Conservation (phyloP, 1,140 invertebrate genomes). For the Maniola jurtina region DNA sequence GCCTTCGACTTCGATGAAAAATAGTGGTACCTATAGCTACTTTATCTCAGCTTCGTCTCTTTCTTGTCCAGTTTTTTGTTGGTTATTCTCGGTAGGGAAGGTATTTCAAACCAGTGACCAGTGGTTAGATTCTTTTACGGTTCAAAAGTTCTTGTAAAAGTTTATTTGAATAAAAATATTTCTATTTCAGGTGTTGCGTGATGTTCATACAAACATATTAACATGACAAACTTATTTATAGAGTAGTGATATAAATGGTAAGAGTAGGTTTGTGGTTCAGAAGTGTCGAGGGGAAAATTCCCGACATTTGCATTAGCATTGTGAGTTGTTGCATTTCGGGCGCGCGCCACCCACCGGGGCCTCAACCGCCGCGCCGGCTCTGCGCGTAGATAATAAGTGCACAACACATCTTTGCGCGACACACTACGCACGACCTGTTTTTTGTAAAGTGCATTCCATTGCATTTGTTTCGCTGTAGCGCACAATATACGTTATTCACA, state of each 20-base stretch:
- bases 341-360: conserved; percentile 62
- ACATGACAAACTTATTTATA: background rate
- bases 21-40: too few relatives aligned
- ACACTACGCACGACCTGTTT: conserved; percentile 45
- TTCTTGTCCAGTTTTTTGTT: too few relatives aligned
- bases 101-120: too few relatives aligned
- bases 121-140: too few relatives aligned
- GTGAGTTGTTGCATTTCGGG: conserved; percentile 49
- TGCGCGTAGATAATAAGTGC: conserved; percentile 69
- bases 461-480: background rate
- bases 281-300: conserved; percentile 4
- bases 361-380: conserved; percentile 47
- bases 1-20: too few relatives aligned
- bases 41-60: too few relatives aligned
- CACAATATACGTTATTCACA: background rate
- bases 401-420: conserved; percentile 59
- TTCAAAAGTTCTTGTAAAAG: too few relatives aligned
- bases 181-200: too few relatives aligned
- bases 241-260: background rate
- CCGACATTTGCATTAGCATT: conserved; percentile 16
- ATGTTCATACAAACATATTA: too few relatives aligned
- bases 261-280: background rate
- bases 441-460: conserved; percentile 46
- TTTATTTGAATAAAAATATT: too few relatives aligned
- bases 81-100: too few relatives aligned